Evolutionary conservation across 2,888 invertebrate genomes (phyloP), one percentile per base, ranked within the genome.

Genomic region (Adelognathus sp.): DNA sequence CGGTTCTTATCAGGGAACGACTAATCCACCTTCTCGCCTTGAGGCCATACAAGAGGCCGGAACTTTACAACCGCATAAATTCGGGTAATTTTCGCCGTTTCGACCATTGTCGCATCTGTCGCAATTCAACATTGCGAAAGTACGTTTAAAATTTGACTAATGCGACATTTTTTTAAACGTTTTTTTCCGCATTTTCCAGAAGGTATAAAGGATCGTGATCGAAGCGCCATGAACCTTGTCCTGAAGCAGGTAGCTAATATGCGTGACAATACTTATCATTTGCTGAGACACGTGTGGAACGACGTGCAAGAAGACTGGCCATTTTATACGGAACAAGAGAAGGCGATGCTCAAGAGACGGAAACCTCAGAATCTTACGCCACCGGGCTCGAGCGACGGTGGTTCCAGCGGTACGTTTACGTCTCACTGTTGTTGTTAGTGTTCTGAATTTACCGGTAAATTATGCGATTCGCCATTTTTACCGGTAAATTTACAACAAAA

Each of bases 281-380:
- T 98, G 91, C 95, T 96, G 87, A 95, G 96, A 89, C 95, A 96
- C 89, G 94, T 96, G 88, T 98, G 98, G 97, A 97, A 96, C 90
- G 98, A 98, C 91, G 97, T 98, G 83, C 96, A 97, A 87, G 97
- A 97, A 89, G 96, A 97, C 90, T 98, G 98, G 98, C 97, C 97
- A 80, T 98, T 96, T 93, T 98, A 98, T 91, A 94, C 96, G 18
- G 98, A 98, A 87, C 96, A 97, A 89, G 98, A 98, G 91, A 94
- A 95, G 91, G 95, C 96, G 90, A 94, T 96, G 92, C 94, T 98
- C 89, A 98, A 97, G 93, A 95, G 96, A 92, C 96, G 96, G 90
- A 97, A 97, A 93, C 97, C 97, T 88, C 96, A 97, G 93, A 97
- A 97, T 92, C 93, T 97, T 88, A 97, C 97, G 79, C 97, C 97